A percentile compares a stretch with the other conserved stretches of the same genome.
These are phyloP conservation scores for Hydriomena furcata DNA, from an alignment of 2,888 invertebrate species.

Conservation along the genomic window DNA sequence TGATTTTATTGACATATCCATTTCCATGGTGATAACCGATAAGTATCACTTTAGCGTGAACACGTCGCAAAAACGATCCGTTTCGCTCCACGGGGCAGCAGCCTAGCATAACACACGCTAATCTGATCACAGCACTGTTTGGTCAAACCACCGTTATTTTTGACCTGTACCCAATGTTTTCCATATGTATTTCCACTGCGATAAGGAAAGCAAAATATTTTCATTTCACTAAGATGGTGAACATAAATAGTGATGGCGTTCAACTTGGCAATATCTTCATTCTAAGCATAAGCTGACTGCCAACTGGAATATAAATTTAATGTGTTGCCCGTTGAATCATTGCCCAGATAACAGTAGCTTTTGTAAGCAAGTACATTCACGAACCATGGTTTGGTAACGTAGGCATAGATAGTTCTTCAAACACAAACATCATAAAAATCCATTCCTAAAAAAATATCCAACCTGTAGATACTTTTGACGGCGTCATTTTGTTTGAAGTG, in stretches of 20 bases:
- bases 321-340: no score
- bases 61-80: conserved; percentile 12
- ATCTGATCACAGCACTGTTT: conserved; percentile 12
- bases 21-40: neutral
- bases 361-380: no score
- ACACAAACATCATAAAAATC: no score
- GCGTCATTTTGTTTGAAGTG: no score
- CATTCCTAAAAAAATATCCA: no score
- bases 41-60: conserved; percentile 11
- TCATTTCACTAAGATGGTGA: conserved; percentile 13
- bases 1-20: conserved; percentile 9
- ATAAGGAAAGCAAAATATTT: conserved; percentile 23
- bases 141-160: conserved; percentile 15
- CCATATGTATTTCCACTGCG: conserved; percentile 8
- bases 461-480: no score
- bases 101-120: conserved; percentile 14
- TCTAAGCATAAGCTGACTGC: neutral
- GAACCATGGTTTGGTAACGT: no score
- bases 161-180: conserved; percentile 19
- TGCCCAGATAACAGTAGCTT: no score
- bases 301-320: conserved; percentile 1
- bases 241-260: conserved; percentile 17
- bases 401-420: no score
- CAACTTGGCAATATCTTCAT: conserved; percentile 9
- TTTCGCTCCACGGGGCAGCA: conserved; percentile 8